Conservation (phyloP, 2,888 invertebrate genomes). For the Sceliomorpha sp. region DNA sequence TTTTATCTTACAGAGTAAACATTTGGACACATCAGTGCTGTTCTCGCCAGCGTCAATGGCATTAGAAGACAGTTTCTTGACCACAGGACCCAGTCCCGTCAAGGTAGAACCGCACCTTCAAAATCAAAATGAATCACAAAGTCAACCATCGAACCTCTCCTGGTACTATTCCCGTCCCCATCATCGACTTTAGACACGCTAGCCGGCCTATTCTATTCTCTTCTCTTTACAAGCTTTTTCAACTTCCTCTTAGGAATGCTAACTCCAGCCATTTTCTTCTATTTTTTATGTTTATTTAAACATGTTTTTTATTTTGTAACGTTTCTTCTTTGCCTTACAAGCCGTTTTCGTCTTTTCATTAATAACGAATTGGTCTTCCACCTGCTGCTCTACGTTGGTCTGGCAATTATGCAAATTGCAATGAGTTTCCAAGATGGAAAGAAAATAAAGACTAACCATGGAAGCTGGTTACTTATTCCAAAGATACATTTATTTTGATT, state of each 20-base stretch:
- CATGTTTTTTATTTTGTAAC: constrained; percentile 4
- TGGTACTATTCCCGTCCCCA: constrained; percentile 78
- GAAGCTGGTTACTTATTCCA: constrained; percentile 43
- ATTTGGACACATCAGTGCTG: constrained; percentile 88
- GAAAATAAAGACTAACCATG: constrained; percentile 14
- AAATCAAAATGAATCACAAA: constrained; percentile 73
- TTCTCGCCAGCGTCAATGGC: constrained; percentile 93
- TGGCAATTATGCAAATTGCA: constrained; percentile 11
- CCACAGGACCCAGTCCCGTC: constrained; percentile 84
- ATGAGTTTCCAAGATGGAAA: constrained; percentile 19
- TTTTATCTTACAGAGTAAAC: constrained; percentile 97
- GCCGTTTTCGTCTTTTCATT: constrained; percentile 20
- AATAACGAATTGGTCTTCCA: constrained; percentile 28
- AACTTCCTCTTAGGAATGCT: constrained; percentile 44
- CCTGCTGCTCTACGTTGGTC: constrained; percentile 36
- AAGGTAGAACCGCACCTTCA: constrained; percentile 81
- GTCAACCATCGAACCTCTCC: constrained; percentile 77
- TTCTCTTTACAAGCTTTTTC: constrained; percentile 26
- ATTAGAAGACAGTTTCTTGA: constrained; percentile 89
- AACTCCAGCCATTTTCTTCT: constrained; percentile 50
- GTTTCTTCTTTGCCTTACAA: not conserved
- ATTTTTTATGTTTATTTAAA: constrained; percentile 43
- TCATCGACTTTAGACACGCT: constrained; percentile 80
- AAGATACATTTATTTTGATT: constrained; percentile 42
- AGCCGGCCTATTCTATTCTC: constrained; percentile 75